These are phyloP conservation scores for Cephalotes varians DNA, from an alignment of 2,888 invertebrate species.

Conservation along the genomic window DNA sequence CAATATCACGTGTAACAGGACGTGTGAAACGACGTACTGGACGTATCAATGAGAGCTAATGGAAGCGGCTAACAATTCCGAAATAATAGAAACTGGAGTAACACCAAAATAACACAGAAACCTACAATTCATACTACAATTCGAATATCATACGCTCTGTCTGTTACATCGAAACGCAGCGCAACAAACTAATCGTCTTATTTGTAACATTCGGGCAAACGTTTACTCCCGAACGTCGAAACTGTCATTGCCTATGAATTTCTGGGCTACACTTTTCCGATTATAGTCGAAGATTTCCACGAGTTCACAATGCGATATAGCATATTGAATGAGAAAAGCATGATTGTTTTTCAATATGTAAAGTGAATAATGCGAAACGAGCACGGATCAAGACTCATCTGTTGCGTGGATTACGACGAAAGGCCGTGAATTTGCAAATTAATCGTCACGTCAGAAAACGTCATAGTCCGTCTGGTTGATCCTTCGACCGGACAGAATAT, in stretches of 20 bases:
- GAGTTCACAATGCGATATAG: too few relatives aligned
- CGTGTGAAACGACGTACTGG: background rate
- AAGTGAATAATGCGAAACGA: slow-evolving; percentile 23
- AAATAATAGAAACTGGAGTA: slow-evolving; percentile 36
- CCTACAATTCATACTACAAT: slow-evolving; percentile 15
- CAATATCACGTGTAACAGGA: slow-evolving; percentile 11
- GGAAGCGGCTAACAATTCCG: slow-evolving; percentile 17
- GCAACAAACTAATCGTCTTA: slow-evolving; percentile 45
- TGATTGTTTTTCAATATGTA: slow-evolving; percentile 16
- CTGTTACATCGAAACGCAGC: slow-evolving; percentile 25
- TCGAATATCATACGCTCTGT: slow-evolving; percentile 5
- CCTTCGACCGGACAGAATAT: slow-evolving; percentile 50
- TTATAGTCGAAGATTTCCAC: background rate
- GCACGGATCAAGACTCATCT: slow-evolving; percentile 7
- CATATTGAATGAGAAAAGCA: background rate
- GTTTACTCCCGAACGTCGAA: background rate
- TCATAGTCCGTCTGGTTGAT: slow-evolving; percentile 52
- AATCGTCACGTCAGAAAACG: slow-evolving; percentile 67
- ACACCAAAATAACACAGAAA: slow-evolving; percentile 29
- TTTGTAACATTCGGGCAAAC: slow-evolving; percentile 34
- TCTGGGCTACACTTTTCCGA: slow-evolving; percentile 6
- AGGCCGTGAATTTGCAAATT: slow-evolving; percentile 60
- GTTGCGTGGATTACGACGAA: background rate
- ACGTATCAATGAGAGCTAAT: slow-evolving; percentile 21
- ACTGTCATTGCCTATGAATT: background rate